These are phyloP conservation scores for Magallana angulata DNA, from an alignment of 1,140 invertebrate species.

Conservation along the genomic window DNA sequence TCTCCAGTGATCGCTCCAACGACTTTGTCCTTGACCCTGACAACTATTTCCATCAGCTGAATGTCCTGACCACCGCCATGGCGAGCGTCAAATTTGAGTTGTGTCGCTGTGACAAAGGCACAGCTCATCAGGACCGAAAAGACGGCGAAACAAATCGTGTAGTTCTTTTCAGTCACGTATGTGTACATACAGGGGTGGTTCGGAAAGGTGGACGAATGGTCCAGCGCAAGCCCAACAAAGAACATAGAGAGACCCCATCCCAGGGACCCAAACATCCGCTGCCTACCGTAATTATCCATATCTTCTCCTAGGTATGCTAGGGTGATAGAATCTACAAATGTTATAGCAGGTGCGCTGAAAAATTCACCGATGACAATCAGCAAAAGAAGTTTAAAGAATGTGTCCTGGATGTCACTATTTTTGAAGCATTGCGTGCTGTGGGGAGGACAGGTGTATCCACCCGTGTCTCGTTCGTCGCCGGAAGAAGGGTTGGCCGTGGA, in stretches of 20 bases:
- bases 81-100: slow-evolving; percentile 82
- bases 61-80: slow-evolving; percentile 65
- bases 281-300: slow-evolving; percentile 93
- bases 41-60: slow-evolving; percentile 65
- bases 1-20: slow-evolving; percentile 68
- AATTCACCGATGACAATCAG: slow-evolving; percentile 98
- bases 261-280: slow-evolving; percentile 98
- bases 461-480: slow-evolving; percentile 82
- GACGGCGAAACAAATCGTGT: slow-evolving; percentile 98
- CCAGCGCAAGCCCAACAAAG: slow-evolving; percentile 95
- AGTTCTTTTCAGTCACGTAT: slow-evolving; percentile 89
- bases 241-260: slow-evolving; percentile 99
- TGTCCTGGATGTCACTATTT: slow-evolving; percentile 94
- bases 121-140: slow-evolving; percentile 98
- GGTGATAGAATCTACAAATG: slow-evolving; percentile 88
- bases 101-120: slow-evolving; percentile 94
- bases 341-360: slow-evolving; percentile 97
- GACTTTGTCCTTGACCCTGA: slow-evolving; percentile 71
- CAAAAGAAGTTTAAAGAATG: slow-evolving; percentile 91
- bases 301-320: slow-evolving; percentile 92
- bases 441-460: slow-evolving; percentile 89
- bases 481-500: slow-evolving; percentile 74
- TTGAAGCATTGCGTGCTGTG: slow-evolving; percentile 96
- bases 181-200: slow-evolving; percentile 87
- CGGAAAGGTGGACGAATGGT: slow-evolving; percentile 95